Evolutionary conservation across 2,797 vertebrate genomes (phyloP), one percentile per base, ranked within the genome.

Genomic region (Pygocentrus nattereri): DNA sequence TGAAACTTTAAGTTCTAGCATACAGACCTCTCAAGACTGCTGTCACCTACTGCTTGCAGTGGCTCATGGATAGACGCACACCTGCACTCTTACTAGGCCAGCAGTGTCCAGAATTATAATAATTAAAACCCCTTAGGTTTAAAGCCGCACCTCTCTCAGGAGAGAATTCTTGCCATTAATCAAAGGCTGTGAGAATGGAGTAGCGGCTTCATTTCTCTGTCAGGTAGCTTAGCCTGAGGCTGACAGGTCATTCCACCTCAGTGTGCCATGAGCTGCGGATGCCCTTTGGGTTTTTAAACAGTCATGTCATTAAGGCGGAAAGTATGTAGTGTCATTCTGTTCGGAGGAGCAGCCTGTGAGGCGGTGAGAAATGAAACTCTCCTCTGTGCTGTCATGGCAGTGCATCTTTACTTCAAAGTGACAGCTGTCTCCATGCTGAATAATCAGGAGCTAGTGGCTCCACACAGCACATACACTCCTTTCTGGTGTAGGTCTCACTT

Each of bases 241-340:
- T 54, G 49, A 49, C 70, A 52, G 70, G 70, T 54, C 70, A 54
- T 54, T 72, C 49, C 25, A 54, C 23, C 70, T 72, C 49, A 54
- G 16, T 27, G 49, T 31, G 70, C 70, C 27, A 21, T 13, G 27
- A 72, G 70, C 44, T 72, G 70, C n/a, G 6, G 27, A 72, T 72
- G 49, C 50, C 70, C 30, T 54, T 72, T 30, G 70, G 70, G 49
- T 72, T 52, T 19, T 72, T 72, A 72, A 72, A n/a, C 70, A 72
- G 44, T 30, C 67, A 31, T 21, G 70, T 72, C 70, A 72, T 72
- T 54, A 54, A 54, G 49, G 49, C 16, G 49, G 70, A 72, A 72
- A n/a, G 23, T 30, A 72, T 34, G 38, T 16, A 54, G 50, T 31
- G 70, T 54, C 49, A 34, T 31, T 72, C 49, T 72, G 70, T 72